phyloP scores from a whole-genome alignment of 2,797 vertebrate species.

The Trematomus bernacchii region DNA sequence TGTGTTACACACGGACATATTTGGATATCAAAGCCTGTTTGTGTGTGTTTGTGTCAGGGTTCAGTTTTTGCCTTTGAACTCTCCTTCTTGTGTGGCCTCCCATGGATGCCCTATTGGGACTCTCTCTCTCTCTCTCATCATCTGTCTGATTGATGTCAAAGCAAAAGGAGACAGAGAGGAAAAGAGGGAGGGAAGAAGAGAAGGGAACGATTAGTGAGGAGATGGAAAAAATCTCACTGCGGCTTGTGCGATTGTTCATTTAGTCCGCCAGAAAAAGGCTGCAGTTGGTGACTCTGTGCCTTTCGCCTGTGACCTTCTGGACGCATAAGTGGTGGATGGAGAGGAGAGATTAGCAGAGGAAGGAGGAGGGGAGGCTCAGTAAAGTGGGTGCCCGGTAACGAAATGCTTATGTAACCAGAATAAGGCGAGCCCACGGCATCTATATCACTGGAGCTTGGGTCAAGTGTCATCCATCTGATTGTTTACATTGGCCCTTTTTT shows the following conservation, averaged over 20 bases:
- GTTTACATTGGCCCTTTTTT: constrained; percentile 81
- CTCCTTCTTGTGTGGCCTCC: constrained; percentile 80
- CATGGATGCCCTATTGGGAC: constrained; percentile 63
- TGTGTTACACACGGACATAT: constrained; percentile 75
- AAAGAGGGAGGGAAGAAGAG: constrained; percentile 33
- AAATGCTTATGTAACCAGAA: constrained; percentile 79
- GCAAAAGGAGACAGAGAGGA: constrained; percentile 43
- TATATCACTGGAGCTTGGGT: constrained; percentile 65
- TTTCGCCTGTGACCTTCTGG: constrained; percentile 45
- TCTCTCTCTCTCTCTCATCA: constrained; percentile 62
- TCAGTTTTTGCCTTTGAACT: constrained; percentile 74
- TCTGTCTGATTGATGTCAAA: constrained; percentile 73
- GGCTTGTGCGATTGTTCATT: constrained; percentile 33
- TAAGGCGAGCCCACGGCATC: constrained; percentile 64
- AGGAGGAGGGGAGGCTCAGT: constrained; percentile 34
- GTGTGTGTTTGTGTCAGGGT: constrained; percentile 72
- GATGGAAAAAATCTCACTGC: constrained; percentile 8
- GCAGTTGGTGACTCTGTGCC: constrained; percentile 40
- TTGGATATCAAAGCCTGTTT: constrained; percentile 79
- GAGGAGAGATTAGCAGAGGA: constrained; percentile 47
- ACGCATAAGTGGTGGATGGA: constrained; percentile 44
- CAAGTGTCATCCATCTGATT: constrained; percentile 80
- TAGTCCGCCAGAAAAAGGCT: constrained; percentile 42
- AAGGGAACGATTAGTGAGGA: constrained; percentile 42
- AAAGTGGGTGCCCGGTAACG: constrained; percentile 60